phyloP scores from a whole-genome alignment of 1,140 invertebrate species.

The Pseudomyrmex gracilis region DNA sequence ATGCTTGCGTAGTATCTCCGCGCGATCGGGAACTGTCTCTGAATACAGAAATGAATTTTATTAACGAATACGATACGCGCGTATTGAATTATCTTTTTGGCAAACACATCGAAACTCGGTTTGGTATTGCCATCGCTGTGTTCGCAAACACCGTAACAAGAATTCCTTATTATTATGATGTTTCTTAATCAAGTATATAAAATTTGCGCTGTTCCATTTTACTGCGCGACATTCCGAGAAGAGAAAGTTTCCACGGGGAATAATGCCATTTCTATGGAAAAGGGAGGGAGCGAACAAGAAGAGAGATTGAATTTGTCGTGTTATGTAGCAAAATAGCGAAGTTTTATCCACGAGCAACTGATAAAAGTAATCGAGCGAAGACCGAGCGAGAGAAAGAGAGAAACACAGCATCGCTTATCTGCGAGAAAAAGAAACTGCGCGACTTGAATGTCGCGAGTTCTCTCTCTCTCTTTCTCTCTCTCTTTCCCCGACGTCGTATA shows the following conservation, averaged over 20 bases:
- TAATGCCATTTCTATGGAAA: neutral
- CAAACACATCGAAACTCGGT: neutral
- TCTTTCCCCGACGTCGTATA: neutral
- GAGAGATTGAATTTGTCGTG: conserved; percentile 75
- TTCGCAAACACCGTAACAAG: neutral
- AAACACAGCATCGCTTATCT: conserved; percentile 55
- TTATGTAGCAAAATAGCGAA: conserved; percentile 73
- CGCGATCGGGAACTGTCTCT: neutral
- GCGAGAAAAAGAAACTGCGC: neutral
- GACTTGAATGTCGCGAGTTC: neutral
- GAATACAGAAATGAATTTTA: conserved; percentile 24
- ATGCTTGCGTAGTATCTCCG: neutral
- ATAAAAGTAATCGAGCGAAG: conserved; percentile 69
- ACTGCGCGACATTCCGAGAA: neutral
- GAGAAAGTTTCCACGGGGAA: neutral
- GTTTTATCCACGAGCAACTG: conserved; percentile 65
- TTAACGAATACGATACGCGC: neutral
- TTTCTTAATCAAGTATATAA: neutral
- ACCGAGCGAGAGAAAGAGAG: too few relatives aligned
- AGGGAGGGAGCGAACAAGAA: conserved; percentile 47
- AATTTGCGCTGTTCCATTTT: neutral
- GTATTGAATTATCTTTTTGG: conserved; percentile 27
- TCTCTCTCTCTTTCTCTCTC: too few relatives aligned
- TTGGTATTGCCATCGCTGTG: neutral
- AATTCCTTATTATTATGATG: conserved; percentile 6